Evolutionary conservation across 2,113 vertebrate genomes (phyloP), one percentile per base, ranked within the genome.

Genomic region (Choloepus hoffmanni): DNA sequence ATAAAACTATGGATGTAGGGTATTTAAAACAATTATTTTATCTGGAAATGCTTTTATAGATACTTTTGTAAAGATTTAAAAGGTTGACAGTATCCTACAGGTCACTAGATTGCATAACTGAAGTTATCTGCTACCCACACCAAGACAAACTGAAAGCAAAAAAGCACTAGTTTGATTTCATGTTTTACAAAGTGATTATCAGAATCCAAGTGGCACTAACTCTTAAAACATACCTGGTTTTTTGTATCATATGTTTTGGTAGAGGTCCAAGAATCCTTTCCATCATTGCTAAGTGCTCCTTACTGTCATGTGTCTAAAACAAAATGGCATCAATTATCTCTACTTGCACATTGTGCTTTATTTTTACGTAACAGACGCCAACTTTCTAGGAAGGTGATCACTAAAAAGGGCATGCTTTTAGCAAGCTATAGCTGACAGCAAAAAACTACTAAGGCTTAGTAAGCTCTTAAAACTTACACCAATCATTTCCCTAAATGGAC

Each of bases 271-370:
- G 96, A 92, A 99, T 98, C 93, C 98, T 98, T 97, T 99, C 99
- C 99, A 99, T 99, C 99, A 99, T 99, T 81, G 99, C 99, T 45
- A 99, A 98, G 93, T 99, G 99, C 73, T 99, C 99, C 97, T 99
- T 99, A 95, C 98, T 99, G 94, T 99, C 98, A 19, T 99, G 99
- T 2, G 99, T 98, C 97, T 98, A 40, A 92, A 96, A 95, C 30
- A 67, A 82, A 81, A 33, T 10, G 78, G 60, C 36, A 36, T 93
- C 85, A 95, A 82, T 5, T 15, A 74, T 6, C 9, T 78, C 12
- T 67, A 16, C 21, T 21, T 48, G n/a, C 8, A 74, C 19, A 62
- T 0, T 50, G 11, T 50, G 5, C 9, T 48, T 76, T 43, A 28
- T 65, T 92, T 40, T 91, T 63, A 88, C 48, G 36, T 60, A 70